A percentile compares a stretch with the other conserved stretches of the same genome.
Evolutionary conservation across 2,113 vertebrate species (phyloP).

Genomic region (Collichthys lucidus): DNA sequence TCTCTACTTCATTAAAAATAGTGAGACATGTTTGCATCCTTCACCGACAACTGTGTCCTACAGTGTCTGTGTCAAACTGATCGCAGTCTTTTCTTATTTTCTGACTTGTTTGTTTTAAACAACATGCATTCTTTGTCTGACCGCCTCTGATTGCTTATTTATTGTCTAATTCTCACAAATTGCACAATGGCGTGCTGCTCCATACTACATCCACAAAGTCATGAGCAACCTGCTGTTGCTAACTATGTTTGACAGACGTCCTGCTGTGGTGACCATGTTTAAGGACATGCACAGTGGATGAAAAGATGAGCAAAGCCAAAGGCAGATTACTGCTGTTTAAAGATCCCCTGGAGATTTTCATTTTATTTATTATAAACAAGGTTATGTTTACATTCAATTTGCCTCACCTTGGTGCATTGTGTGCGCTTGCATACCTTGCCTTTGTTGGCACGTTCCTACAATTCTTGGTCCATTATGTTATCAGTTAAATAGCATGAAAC

Average conservation of each 20-base stretch:
- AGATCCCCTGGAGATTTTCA: neutral
- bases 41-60: neutral
- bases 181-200: neutral
- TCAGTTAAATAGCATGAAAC: neutral
- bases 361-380: neutral
- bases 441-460: neutral
- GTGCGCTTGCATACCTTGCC: neutral
- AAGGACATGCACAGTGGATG: neutral
- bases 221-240: constrained; percentile 5
- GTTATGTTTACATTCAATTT: neutral
- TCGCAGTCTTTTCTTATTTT: neutral
- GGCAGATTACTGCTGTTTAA: neutral
- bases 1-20: neutral
- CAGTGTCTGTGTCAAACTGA: neutral
- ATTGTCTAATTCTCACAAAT: constrained; percentile 28
- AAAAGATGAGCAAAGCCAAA: neutral
- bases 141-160: constrained; percentile 29
- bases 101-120: neutral
- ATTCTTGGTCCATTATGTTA: neutral
- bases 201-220: neutral
- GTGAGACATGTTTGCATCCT: neutral
- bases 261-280: constrained; percentile 4
- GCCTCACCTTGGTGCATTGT: neutral
- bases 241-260: constrained; percentile 11
- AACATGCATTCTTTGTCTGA: constrained; percentile 8